These are phyloP conservation scores for Australoheros facetus DNA, from an alignment of 2,797 vertebrate species.

Conservation along the genomic window DNA sequence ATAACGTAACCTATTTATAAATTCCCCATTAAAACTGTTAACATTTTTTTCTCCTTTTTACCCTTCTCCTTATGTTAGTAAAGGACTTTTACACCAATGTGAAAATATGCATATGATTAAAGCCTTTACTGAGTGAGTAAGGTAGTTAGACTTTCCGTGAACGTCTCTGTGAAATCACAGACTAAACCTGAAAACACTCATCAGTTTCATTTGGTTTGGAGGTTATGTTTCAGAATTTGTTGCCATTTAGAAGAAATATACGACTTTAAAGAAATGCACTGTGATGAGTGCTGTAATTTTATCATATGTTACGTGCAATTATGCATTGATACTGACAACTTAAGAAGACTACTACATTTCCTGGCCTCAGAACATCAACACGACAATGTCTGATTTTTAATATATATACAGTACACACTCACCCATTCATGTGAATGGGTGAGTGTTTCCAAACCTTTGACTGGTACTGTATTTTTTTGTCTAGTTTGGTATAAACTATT, in stretches of 20 bases:
- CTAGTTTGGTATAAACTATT: background rate
- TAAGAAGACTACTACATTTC: background rate
- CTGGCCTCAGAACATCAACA: background rate
- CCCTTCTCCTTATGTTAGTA: background rate
- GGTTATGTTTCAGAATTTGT: background rate
- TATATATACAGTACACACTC: no score
- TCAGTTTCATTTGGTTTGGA: conserved; percentile 12
- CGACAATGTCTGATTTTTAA: no score
- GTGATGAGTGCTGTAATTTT: background rate
- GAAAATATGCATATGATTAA: background rate
- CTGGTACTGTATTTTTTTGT: background rate
- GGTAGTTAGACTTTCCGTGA: background rate
- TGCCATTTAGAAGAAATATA: conserved; percentile 6
- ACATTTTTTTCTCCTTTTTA: rapidly evolving
- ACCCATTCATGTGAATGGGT: no score
- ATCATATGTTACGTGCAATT: background rate
- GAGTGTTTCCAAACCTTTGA: no score
- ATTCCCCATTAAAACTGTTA: background rate
- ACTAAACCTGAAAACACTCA: conserved; percentile 9
- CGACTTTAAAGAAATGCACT: background rate
- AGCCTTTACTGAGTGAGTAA: background rate
- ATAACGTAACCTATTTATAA: background rate
- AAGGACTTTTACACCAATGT: background rate
- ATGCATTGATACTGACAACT: background rate
- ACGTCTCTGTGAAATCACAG: background rate